Evolutionary conservation across 1,140 invertebrate genomes (phyloP).

Genomic region (Drosophila biarmipes): DNA sequence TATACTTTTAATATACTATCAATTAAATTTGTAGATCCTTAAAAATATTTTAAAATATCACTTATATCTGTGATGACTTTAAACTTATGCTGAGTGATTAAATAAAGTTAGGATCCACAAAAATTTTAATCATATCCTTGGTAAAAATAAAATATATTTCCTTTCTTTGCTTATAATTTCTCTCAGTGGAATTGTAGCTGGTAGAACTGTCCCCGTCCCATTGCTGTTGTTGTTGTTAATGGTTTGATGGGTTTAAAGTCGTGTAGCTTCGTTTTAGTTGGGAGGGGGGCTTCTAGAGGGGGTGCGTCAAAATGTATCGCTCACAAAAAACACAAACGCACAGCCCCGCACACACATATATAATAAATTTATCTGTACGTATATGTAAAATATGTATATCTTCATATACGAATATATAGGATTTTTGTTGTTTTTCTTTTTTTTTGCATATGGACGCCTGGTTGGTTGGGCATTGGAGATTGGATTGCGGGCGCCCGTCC

Average conservation of each 20-base stretch:
- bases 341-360: conserved; percentile 4
- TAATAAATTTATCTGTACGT: conserved; percentile 19
- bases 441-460: conserved; percentile 75
- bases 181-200: conserved; percentile 6
- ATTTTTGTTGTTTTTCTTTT: neutral
- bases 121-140: no score
- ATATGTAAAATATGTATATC: conserved; percentile 12
- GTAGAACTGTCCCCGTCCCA: conserved; percentile 17
- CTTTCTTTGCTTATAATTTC: neutral
- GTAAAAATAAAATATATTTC: no score
- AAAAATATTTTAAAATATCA: no score
- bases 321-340: conserved; percentile 7
- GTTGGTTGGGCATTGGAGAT: conserved; percentile 55
- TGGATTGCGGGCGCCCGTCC: conserved; percentile 58
- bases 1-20: no score
- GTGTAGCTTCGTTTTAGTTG: conserved; percentile 24
- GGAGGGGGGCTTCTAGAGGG: conserved; percentile 9
- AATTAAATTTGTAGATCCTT: no score
- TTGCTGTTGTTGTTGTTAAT: conserved; percentile 56
- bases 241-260: conserved; percentile 81
- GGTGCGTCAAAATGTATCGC: conserved; percentile 70
- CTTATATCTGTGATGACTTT: no score
- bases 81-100: no score
- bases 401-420: conserved; percentile 15
- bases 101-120: no score